Percentiles rank a stretch among this genome's conserved stretches.
Evolutionary conservation across 1,140 invertebrate genomes (phyloP).

Genomic region (Procambarus virginalis): DNA sequence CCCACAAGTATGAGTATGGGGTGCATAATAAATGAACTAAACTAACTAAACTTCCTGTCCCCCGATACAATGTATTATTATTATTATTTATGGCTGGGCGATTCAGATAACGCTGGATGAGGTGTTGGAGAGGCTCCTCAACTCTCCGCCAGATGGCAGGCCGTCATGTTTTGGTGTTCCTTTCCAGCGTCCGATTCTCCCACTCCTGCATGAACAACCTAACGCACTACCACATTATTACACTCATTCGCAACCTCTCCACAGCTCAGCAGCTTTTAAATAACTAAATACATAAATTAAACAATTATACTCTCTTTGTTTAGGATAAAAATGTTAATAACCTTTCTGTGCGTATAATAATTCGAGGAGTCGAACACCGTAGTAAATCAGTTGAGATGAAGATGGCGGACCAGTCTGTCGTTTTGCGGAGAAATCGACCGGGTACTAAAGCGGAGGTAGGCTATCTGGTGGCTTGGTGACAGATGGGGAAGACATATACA

Average conservation of each 20-base stretch:
- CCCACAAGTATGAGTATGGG: too few relatives aligned
- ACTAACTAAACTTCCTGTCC: too few relatives aligned
- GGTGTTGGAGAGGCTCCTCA: too few relatives aligned
- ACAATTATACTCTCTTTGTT: neutral
- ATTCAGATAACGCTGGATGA: too few relatives aligned
- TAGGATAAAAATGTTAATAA: neutral
- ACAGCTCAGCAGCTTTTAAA: neutral
- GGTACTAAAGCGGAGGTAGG: slow-evolving; percentile 54
- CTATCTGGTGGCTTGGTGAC: neutral
- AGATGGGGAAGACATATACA: neutral
- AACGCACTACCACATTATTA: neutral
- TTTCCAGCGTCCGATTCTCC: neutral
- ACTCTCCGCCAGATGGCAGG: too few relatives aligned
- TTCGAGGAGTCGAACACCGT: neutral
- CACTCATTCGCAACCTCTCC: too few relatives aligned
- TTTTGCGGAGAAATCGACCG: slow-evolving; percentile 52
- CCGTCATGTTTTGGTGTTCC: too few relatives aligned
- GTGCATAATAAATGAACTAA: too few relatives aligned
- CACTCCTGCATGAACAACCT: neutral
- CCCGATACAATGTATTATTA: too few relatives aligned
- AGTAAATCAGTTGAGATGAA: slow-evolving; percentile 44
- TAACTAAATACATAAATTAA: neutral
- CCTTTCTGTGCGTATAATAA: neutral
- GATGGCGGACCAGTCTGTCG: slow-evolving; percentile 56
- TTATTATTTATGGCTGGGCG: too few relatives aligned